A percentile compares a stretch with the other conserved stretches of the same genome.
These are phyloP conservation scores for Thamnophis elegans DNA, from an alignment of 2,797 vertebrate species.

Conservation along the genomic window DNA sequence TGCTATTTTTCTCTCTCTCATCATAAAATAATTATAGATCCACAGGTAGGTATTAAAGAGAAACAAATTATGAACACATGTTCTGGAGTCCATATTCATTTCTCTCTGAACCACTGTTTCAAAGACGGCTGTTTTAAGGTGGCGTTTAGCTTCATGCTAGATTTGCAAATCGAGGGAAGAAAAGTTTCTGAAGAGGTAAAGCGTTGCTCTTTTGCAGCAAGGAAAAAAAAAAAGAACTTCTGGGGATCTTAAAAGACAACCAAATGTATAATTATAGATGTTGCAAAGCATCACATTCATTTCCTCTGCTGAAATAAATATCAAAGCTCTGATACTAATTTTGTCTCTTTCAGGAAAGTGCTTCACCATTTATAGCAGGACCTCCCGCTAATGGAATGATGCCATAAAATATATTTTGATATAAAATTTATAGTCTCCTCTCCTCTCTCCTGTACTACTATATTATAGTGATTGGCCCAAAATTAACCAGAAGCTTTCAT, in stretches of 20 bases:
- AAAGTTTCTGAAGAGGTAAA: neutral
- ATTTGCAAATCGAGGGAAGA: neutral
- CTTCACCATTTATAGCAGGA: neutral
- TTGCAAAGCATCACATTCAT: neutral
- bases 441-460: neutral
- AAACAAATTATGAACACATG: neutral
- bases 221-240: neutral
- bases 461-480: neutral
- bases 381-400: neutral
- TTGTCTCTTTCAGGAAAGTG: neutral
- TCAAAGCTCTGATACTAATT: neutral
- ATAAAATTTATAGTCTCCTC: neutral
- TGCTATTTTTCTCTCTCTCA: slow-evolving; percentile 41
- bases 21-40: slow-evolving; percentile 24
- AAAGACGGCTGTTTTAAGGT: neutral
- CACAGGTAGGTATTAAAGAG: slow-evolving; percentile 10
- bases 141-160: neutral
- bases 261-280: neutral
- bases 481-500: neutral
- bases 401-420: neutral
- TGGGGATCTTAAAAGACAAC: neutral
- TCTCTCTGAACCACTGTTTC: neutral
- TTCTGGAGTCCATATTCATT: slow-evolving; percentile 20
- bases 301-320: neutral
- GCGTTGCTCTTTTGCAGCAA: neutral